Base-by-base conservation (phyloP, 2,797 vertebrate species). In the Staurois parvus region DNA sequence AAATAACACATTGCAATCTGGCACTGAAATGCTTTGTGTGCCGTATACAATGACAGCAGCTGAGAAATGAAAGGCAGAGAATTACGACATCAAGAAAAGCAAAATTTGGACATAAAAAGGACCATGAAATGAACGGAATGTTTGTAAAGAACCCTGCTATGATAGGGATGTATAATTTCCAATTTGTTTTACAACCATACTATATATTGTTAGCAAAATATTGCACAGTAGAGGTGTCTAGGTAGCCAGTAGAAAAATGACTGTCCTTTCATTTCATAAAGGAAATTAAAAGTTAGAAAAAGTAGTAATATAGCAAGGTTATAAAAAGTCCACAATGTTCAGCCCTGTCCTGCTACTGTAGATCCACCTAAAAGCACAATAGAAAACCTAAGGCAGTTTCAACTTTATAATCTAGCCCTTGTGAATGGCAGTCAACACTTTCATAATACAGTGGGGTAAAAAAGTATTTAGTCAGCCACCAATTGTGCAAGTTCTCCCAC, bases 111-210 rank as follows among this genome's bases (percentile, higher is more conserved):
- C 67, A 80, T 70, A 72, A 80, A 70, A 70, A 56, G 64, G 28
- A 26, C 29, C 42, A 70, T 72, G 29, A 67, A 80, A 79, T 21
- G 24, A 40, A 30, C 13, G 2, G 59, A 66, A 79, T 28, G 37
- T 68, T 45, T 79, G 29, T 79, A 67, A 32, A 69, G 67, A 28
- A 67, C 66, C 77, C 24, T 30, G 67, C 26, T 67, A 80, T 69
- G 29, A 10, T 56, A 59, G 67, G 30, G 45, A 45, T 67, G 48
- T 24, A 70, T 56, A 69, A 56, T 79, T 52, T 70, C 64, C 66
- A 69, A 69, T 79, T 52, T 10, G 8, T 79, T 79, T 79, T 79
- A 79, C 77, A 79, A n/a, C 62, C 11, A 29, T 34, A 73, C 28
- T 82, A 73, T 79, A 28, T 45, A 28, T 48, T 29, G 42, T 79